Evolutionary conservation across 2,888 invertebrate species (phyloP), one percentile per base, ranked within the genome.

Genomic region (Nebria brevicollis): DNA sequence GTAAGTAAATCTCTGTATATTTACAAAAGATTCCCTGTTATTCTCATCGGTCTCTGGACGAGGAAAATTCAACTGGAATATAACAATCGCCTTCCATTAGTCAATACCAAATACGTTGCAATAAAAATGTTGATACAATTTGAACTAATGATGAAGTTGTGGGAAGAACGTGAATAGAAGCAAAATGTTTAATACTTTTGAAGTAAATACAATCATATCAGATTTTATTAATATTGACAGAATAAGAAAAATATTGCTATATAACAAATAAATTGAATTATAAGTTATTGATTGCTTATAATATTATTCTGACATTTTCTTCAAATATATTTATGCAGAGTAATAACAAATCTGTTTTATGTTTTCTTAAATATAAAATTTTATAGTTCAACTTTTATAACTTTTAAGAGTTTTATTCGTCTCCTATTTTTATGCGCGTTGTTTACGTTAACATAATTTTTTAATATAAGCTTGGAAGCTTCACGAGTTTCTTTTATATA

Each of bases 1-100:
- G 95, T 95, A 89, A 94, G 94, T 92, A 11, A 26, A 11, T 54
- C 54, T 54, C 54, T 54, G 13, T 54, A 54, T 34, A 54, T 54
- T 54, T 54, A 54, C 13, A 54, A 34, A 54, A 13, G 54, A 54
- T 54, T 8, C 13, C 7, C 2, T 54, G 54, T 54, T 13, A 54
- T 54, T 20, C 20, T 20, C 20, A 20, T 20, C 20, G 20, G 2
- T 54, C 13, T 13, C 13, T 1, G 54, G 5, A 34, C 34, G 34
- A 34, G 34, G 34, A 34, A 34, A 34, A 34, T 34, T 1, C 34
- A 34, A 34, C 34, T 34, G 34, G 34, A 34, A 34, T 34, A 4
- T 34, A 34, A 34, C 54, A 54, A 54, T 6, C 13, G 4, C 13
- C 54, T 54, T 54, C 7, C 13, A 7, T 54, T 54, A 54, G 11